Evolutionary conservation across 1,140 invertebrate genomes (phyloP), one percentile per base, ranked within the genome.

Genomic region (Sitophilus oryzae): DNA sequence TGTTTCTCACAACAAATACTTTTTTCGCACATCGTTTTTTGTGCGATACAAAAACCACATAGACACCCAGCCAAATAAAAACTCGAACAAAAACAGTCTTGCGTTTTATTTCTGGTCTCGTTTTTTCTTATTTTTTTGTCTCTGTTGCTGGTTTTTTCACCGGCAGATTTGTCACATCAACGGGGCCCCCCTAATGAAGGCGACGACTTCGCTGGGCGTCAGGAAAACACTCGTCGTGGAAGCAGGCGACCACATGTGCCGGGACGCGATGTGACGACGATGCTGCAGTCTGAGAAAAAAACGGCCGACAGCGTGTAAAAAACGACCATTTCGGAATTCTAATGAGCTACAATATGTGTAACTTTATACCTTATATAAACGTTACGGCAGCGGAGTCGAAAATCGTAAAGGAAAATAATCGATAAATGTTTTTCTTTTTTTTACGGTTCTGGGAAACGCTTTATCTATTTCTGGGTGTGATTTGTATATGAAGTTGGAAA

Each of bases 251-350:
- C 60, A 62, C 44, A 58, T 62, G 60, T 62, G 57, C 38, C 43
- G 42, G 37, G 21, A 56, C 49, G 60, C 52, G 58, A 59, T 54
- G 56, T 54, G 59, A 60, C 40, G 22, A 44, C 56, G 58, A 59
- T 59, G 42, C 36, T 30, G 40, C 20, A 22, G n/a, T 1, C 20
- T 46, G 44, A 50, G 54, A 55, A 59, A 54, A 52, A n/a, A 16
- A 30, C 11, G 25, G 5, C 25, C 25, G 25, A 30, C 25, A 30
- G 25, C 25, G 25, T 30, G 36, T 21, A 49, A 55, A 59, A 55
- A 55, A 46, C 20, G 43, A 48, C 52, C 50, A 59, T 59, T 59
- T 59, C 35, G 41, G 52, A 55, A 47, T 54, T 54, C 47, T 59
- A 54, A 54, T 59, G 57, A 58, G 56, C 44, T 53, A 5, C 50